Base-by-base conservation (phyloP, 2,113 vertebrate genomes). In the Arvicanthis niloticus region DNA sequence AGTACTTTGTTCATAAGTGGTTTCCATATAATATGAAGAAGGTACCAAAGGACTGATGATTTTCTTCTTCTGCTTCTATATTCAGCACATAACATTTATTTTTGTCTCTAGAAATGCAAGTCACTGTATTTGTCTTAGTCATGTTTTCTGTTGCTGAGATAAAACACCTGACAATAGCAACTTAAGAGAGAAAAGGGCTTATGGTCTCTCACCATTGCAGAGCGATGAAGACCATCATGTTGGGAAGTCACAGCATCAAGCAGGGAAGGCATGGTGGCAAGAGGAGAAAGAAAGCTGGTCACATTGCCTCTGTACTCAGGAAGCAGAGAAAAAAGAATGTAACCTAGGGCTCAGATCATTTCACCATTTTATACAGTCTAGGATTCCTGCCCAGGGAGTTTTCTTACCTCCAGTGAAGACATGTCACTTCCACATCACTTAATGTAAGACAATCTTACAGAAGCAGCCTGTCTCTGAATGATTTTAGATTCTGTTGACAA, bases 11-110 rank as follows among this genome's bases (percentile, higher is more conserved):
- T 82, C 29, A 24, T n/a, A 68, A 19, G 9, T 87, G 56, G 11
- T 15, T 26, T 86, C 7, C 15, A 7, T 19, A 34, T 26, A 34
- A 56, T 22, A 67, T 45, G 84, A 48, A 48, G 37, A 13, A 68
- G 65, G 9, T 92, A 91, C 84, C 67, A 68, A 70, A 56, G 48
- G 29, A 53, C 10, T 65, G 56, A 0, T 58, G n/a, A 0, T 92
- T 91, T 82, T 89, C 29, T 91, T 93, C 40, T 91, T 48, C 2
- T 1, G 45, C 37, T 73, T 96, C 96, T 68, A 70, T 7, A 56
- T 22, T 88, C 21, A 96, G 22, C 89, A 4, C 0, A 80, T 93
- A n/a, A 0, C 24, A 62, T 94, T 53, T 48, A 24, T 68, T 70
- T 70, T 53, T 53, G 85, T 15, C 45, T 53, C 5, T 51, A 51